A percentile compares a stretch with the other conserved stretches of the same genome.
Conservation (phyloP, 1,140 invertebrate species). For the Muscidifurax raptorellus region DNA sequence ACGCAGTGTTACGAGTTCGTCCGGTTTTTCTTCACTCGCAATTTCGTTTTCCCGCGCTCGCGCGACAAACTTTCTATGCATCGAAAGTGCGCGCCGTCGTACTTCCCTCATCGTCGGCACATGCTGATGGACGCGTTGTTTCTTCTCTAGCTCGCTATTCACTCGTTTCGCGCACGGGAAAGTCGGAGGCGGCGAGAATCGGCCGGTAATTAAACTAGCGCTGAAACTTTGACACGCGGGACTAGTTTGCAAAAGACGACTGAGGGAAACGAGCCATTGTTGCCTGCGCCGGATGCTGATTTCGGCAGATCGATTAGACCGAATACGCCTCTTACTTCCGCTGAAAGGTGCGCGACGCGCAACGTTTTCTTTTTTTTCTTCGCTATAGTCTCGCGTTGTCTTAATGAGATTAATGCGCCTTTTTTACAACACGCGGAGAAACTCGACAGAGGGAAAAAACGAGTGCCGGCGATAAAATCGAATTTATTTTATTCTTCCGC, state of each 20-base stretch:
- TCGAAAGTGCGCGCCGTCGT: conserved; percentile 23
- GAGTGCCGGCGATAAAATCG: too few relatives aligned
- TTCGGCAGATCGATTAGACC: too few relatives aligned
- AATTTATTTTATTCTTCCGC: too few relatives aligned
- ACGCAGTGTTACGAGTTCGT: too few relatives aligned
- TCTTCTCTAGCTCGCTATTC: not conserved
- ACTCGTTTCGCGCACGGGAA: not conserved
- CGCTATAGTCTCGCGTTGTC: too few relatives aligned
- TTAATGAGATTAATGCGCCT: too few relatives aligned
- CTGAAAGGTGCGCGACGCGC: too few relatives aligned
- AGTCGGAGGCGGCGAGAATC: conserved; percentile 8
- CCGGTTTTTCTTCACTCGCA: conserved; percentile 7
- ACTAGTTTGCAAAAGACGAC: not conserved
- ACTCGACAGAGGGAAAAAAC: too few relatives aligned
- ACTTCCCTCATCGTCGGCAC: too few relatives aligned
- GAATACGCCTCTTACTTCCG: too few relatives aligned
- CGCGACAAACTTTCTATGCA: conserved; percentile 32
- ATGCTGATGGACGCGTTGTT: not conserved
- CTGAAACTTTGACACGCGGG: conserved; percentile 2
- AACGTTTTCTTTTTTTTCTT: too few relatives aligned
- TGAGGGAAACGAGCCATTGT: not conserved
- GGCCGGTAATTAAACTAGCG: conserved; percentile 8
- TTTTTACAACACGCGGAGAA: too few relatives aligned
- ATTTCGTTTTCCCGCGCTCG: conserved; percentile 18
- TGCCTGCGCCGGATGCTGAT: not conserved